A percentile compares a stretch with the other conserved stretches of the same genome.
phyloP scores from a whole-genome alignment of 2,888 invertebrate genomes.

The Limnephilus marmoratus region DNA sequence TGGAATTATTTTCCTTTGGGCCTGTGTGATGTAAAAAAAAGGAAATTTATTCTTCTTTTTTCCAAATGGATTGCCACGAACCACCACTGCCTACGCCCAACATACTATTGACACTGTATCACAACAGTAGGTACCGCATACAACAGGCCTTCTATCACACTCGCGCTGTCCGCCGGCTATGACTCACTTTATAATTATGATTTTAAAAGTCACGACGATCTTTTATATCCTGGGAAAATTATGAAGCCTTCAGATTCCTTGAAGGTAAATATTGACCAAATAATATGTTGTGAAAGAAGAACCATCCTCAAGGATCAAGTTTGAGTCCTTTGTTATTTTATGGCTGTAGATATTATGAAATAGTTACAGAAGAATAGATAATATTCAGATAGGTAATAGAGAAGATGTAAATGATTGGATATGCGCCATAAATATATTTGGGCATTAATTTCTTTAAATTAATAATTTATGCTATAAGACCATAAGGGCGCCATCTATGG shows the following conservation, averaged over 20 bases:
- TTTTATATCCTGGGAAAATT: not conserved
- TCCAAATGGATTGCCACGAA: too few species aligned
- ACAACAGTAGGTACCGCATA: not conserved
- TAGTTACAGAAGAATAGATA: too few species aligned
- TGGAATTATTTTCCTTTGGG: too few species aligned
- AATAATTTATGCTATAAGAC: too few species aligned
- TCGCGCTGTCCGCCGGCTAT: slow-evolving; percentile 11
- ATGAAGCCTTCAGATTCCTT: not conserved
- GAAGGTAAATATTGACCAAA: not conserved
- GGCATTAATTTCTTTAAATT: too few species aligned
- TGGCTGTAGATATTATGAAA: too few species aligned
- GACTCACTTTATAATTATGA: slow-evolving; percentile 27
- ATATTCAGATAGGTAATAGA: too few species aligned
- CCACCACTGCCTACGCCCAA: not conserved
- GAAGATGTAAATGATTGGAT: too few species aligned
- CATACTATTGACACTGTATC: not conserved
- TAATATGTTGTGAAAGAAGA: not conserved
- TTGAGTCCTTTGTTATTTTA: not conserved
- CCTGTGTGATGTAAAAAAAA: too few species aligned
- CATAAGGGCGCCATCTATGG: too few species aligned
- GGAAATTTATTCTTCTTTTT: too few species aligned
- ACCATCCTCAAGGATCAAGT: not conserved
- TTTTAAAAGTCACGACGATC: not conserved
- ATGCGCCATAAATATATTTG: too few species aligned
- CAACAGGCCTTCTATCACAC: not conserved